Conservation (phyloP, 64 coral and sea anemone species). For the Orbicella faveolata region DNA sequence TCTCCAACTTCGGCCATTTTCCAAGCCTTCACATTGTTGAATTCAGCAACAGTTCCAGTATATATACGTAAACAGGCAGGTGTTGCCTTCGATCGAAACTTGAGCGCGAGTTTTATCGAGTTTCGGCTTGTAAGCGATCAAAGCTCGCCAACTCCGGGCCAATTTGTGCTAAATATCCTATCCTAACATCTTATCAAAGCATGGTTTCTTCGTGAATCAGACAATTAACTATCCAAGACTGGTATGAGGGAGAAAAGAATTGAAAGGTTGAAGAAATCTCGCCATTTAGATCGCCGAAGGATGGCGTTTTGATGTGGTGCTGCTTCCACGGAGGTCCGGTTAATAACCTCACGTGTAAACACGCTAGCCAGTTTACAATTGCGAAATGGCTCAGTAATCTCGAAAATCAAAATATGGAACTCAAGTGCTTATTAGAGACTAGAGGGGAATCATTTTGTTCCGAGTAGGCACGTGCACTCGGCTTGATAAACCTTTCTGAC, state of each 20-base stretch:
- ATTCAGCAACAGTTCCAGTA: background rate
- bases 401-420: conserved; percentile 2
- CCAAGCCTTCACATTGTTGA: too few relatives aligned
- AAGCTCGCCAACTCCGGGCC: background rate
- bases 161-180: background rate
- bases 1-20: background rate
- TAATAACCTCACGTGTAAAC: too few relatives aligned
- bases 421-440: conserved; percentile 30
- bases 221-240: background rate
- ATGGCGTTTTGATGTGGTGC: too few relatives aligned
- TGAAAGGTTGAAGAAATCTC: background rate
- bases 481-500: background rate
- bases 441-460: conserved; percentile 21
- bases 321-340: too few relatives aligned
- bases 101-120: background rate
- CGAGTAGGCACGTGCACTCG: background rate
- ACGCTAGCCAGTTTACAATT: background rate
- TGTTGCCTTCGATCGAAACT: background rate
- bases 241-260: background rate
- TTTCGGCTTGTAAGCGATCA: background rate
- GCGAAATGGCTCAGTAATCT: background rate
- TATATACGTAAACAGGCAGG: background rate
- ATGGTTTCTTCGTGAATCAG: too few relatives aligned
- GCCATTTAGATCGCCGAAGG: background rate
- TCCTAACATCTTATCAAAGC: too few relatives aligned